phyloP scores from a whole-genome alignment of 2,113 vertebrate genomes.

The Anolis carolinensis region DNA sequence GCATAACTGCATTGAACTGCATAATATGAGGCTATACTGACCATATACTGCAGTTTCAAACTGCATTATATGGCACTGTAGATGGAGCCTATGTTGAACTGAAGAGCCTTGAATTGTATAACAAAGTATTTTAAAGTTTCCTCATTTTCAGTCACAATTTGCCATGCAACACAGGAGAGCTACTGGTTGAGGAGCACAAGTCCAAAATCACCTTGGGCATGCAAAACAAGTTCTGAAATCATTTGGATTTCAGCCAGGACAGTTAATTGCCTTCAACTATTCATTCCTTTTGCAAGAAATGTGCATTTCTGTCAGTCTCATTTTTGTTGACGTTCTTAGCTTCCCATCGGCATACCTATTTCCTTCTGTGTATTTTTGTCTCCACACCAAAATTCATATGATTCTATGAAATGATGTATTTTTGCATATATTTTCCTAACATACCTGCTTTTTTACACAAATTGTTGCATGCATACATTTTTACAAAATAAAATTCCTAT shows the following conservation, averaged over 20 bases:
- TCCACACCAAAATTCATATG: neutral
- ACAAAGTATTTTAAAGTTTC: neutral
- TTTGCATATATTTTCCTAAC: neutral
- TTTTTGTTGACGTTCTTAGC: neutral
- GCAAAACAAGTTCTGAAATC: neutral
- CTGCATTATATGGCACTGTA: no score
- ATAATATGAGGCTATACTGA: no score
- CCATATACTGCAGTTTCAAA: no score
- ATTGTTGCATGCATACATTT: no score
- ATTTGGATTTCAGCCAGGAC: neutral
- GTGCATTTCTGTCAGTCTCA: neutral
- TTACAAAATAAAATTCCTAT: no score
- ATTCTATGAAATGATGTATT: neutral
- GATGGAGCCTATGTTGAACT: neutral
- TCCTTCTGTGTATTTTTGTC: neutral
- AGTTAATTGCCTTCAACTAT: neutral
- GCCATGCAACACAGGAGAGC: neutral
- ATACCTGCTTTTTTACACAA: neutral
- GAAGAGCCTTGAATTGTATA: neutral
- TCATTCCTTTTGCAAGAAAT: neutral
- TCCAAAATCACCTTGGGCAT: neutral
- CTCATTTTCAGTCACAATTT: neutral
- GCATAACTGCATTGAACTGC: no score
- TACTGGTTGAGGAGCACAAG: neutral
- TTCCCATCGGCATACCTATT: neutral